Percentiles rank a stretch among this genome's conserved stretches.
Evolutionary conservation across 2,113 vertebrate species (phyloP).

Genomic region (Syngnathus floridae): DNA sequence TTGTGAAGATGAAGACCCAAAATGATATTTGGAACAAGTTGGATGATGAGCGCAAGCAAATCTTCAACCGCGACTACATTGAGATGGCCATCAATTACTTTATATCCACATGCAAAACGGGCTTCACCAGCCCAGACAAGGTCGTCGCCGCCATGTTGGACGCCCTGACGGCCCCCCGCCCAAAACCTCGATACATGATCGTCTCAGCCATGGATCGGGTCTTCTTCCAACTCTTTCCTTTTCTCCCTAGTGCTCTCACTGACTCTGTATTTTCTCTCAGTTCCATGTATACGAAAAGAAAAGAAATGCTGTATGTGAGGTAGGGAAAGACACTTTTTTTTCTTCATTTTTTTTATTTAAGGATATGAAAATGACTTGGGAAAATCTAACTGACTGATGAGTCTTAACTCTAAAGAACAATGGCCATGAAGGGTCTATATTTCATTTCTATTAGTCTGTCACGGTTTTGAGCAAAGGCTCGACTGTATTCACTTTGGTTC

Average conservation of each 20-base stretch:
- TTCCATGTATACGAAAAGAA: constrained; percentile 43
- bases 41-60: constrained; percentile 48
- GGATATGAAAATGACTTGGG: too few relatives aligned
- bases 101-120: constrained; percentile 41
- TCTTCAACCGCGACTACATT: constrained; percentile 65
- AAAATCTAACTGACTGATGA: too few relatives aligned
- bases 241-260: constrained; percentile 37
- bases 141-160: constrained; percentile 71
- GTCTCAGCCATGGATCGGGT: constrained; percentile 28
- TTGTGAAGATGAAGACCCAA: constrained; percentile 49
- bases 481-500: background rate
- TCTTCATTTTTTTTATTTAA: too few relatives aligned
- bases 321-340: background rate
- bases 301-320: constrained; percentile 45
- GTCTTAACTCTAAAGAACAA: background rate
- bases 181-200: constrained; percentile 67
- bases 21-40: constrained; percentile 70
- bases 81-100: constrained; percentile 63
- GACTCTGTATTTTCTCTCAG: constrained; percentile 52
- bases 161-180: constrained; percentile 58
- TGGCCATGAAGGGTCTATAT: background rate
- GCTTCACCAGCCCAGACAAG: constrained; percentile 46
- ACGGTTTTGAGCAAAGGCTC: background rate
- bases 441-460: background rate
- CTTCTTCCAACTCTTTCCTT: constrained; percentile 48